phyloP scores from a whole-genome alignment of 1,140 invertebrate species.

The Hycleus phaleratus region DNA sequence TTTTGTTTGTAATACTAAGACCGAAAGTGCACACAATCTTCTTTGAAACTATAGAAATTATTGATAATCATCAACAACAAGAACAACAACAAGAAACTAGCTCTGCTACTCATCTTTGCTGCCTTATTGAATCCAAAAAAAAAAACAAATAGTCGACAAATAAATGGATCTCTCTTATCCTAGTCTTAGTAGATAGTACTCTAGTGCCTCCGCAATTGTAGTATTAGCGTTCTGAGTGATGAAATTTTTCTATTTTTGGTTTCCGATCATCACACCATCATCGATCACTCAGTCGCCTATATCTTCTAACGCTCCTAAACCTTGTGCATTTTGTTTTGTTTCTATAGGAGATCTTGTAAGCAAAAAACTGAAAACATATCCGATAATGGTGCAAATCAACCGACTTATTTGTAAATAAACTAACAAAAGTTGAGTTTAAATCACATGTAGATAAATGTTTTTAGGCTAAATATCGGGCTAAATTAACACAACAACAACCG shows the following conservation, averaged over 20 bases:
- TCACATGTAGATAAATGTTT: no score
- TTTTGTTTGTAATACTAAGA: not conserved
- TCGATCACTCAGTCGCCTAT: conserved; percentile 19
- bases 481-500: no score
- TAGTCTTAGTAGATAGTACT: conserved; percentile 31
- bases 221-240: conserved; percentile 30
- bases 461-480: no score
- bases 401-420: not conserved
- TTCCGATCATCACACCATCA: not conserved
- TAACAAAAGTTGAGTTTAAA: not conserved
- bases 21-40: not conserved
- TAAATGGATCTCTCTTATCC: conserved; percentile 32
- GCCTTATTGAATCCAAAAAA: conserved; percentile 33
- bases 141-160: conserved; percentile 33
- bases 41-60: not conserved
- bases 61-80: not conserved
- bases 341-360: conserved; percentile 13
- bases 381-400: conserved; percentile 35
- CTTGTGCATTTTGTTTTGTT: conserved; percentile 19
- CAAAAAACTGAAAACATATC: conserved; percentile 28
- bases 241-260: not conserved
- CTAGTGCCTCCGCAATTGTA: conserved; percentile 38
- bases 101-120: conserved; percentile 36
- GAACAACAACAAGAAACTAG: conserved; percentile 5
- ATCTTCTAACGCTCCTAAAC: conserved; percentile 22